Evolutionary conservation across 1,140 invertebrate species (phyloP), one percentile per base, ranked within the genome.

Genomic region (Patella vulgata): DNA sequence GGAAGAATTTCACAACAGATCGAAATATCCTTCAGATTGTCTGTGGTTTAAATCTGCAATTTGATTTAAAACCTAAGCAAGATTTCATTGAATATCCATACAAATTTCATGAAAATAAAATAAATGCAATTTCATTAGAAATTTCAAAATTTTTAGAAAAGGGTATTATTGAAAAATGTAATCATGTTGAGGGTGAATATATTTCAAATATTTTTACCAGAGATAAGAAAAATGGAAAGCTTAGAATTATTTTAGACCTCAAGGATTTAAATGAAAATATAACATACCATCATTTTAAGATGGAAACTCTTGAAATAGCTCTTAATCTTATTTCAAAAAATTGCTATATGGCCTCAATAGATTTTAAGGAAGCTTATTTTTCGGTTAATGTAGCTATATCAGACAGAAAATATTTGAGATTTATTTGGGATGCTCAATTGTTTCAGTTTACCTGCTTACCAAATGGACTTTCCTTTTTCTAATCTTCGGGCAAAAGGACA

Each of bases 401-500:
- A 9, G 39, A 53, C 19, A 8, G 43, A 36, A 61, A 61, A 61
- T 61, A 53, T 1, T 27, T 61, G 14, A 44, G 28, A 44, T 61
- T 53, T 30, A 30, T 52, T 8, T 61, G 39, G 21, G n/a, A 43
- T 4, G 59, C 33, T 19, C 9, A 54, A 23, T 30, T 44, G 43
- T 53, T 11, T 36, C 53, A 61, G 23, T 61, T 52, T 53, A 54
- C 40, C 31, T 61, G 30, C 25, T 61, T 61, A 21, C 50, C 59
- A 9, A 61, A 61, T 53, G 59, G 47, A 3, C 21, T 53, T 5
- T 8, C 25, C 14, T 48, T 43, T 61, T 42, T 31, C 59, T 36
- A 17, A 2, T 25, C 21, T 61, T 14, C 53, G 59, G 25, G 14
- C 0, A 31, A 33, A 19, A 28, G 36, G 59, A 0, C 19, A 36